Conservation (phyloP, 2,797 vertebrate genomes). For the Heteromormyrus szaboi region DNA sequence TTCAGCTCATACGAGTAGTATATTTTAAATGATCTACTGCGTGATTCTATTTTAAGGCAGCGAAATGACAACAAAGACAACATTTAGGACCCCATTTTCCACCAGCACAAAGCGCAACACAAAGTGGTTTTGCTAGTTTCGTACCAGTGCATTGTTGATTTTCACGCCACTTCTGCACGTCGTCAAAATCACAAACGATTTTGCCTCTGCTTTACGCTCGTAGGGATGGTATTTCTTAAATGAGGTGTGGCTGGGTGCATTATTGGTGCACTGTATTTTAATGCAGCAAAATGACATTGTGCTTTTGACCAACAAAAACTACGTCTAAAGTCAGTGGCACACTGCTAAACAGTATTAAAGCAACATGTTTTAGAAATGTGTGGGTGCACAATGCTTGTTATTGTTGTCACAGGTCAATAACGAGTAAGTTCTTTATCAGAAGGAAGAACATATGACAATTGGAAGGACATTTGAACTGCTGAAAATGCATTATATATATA, state of each 20-base stretch:
- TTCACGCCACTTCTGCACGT: neutral
- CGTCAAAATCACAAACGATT: neutral
- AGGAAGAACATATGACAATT: too few species aligned
- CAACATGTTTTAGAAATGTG: too few species aligned
- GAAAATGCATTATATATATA: too few species aligned
- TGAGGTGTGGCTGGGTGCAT: neutral
- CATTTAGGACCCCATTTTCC: neutral
- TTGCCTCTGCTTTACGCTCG: neutral
- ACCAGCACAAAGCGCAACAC: neutral
- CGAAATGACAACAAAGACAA: neutral
- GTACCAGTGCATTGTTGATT: neutral
- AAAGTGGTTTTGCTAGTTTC: neutral
- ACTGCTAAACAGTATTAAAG: neutral
- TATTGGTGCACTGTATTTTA: neutral
- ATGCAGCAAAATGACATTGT: neutral
- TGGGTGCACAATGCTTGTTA: neutral
- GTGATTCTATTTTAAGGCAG: neutral
- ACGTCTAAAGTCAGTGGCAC: neutral
- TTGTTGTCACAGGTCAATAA: neutral
- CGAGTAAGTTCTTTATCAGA: too few species aligned
- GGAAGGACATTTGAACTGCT: too few species aligned
- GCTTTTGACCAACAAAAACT: neutral
- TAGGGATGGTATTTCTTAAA: neutral
- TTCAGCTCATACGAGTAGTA: neutral
- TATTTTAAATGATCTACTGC: neutral